Conservation (phyloP, 2,113 vertebrate genomes). For the Gymnarchus niloticus region DNA sequence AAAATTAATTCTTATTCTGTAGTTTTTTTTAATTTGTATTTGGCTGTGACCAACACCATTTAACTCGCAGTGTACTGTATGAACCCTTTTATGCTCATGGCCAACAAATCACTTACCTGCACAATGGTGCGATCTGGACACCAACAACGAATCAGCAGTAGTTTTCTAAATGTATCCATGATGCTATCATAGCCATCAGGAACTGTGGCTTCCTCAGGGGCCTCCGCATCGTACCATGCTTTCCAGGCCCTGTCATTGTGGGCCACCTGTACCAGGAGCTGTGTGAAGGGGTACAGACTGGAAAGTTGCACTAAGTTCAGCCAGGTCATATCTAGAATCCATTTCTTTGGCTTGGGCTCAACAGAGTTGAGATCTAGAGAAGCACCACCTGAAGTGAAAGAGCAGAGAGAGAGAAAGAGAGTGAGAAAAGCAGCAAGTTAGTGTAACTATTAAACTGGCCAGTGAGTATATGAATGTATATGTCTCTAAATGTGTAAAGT, state of each 20-base stretch:
- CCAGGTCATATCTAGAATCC: constrained; percentile 78
- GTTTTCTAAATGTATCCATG: constrained; percentile 67
- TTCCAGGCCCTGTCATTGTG: constrained; percentile 70
- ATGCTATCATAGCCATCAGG: constrained; percentile 67
- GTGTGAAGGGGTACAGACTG: constrained; percentile 57
- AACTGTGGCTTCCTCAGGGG: constrained; percentile 62
- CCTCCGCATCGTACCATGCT: constrained; percentile 68
- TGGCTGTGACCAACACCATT: too few relatives aligned
- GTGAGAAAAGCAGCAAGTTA: neutral
- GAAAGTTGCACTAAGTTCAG: constrained; percentile 77
- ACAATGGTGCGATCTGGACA: constrained; percentile 71
- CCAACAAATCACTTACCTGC: constrained; percentile 53
- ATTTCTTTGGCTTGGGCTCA: constrained; percentile 68
- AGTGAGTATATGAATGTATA: neutral
- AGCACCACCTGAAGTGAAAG: constrained; percentile 70
- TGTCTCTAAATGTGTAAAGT: neutral
- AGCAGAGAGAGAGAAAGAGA: too few relatives aligned
- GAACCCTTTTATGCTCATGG: neutral
- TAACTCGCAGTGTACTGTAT: too few relatives aligned
- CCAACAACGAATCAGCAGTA: constrained; percentile 76
- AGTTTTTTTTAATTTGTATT: too few relatives aligned
- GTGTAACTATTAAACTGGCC: neutral
- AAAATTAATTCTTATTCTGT: too few relatives aligned
- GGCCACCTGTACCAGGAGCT: constrained; percentile 63
- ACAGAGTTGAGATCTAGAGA: constrained; percentile 73